Percentiles rank a stretch among this genome's conserved stretches.
phyloP scores from a whole-genome alignment of 2,888 invertebrate species.

The Hypomecis punctinalis region DNA sequence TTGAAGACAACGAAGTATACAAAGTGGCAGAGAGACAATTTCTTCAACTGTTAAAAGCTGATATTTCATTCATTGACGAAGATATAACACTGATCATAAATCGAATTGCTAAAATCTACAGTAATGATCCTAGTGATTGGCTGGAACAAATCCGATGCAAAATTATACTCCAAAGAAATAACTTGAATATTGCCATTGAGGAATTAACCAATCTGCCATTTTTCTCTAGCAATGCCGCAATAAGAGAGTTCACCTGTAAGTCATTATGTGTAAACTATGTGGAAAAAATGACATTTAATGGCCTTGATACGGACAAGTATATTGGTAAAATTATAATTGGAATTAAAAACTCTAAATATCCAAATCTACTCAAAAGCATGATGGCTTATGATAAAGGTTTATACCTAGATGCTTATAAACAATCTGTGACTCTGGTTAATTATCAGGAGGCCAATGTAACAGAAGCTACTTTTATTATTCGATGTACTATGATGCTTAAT shows the following conservation, averaged over 20 bases:
- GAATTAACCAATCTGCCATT: constrained; percentile 64
- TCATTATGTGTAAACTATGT: constrained; percentile 67
- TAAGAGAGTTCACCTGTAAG: constrained; percentile 72
- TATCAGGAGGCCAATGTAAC: constrained; percentile 68
- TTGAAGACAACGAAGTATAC: constrained; percentile 47
- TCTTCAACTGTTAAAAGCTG: constrained; percentile 61
- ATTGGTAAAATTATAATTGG: constrained; percentile 81
- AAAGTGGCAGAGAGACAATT: constrained; percentile 60
- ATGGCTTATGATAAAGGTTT: constrained; percentile 79
- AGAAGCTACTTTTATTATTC: constrained; percentile 71
- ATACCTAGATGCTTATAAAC: constrained; percentile 83
- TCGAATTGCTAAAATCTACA: constrained; percentile 54
- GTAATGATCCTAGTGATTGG: constrained; percentile 56
- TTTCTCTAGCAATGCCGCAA: constrained; percentile 60
- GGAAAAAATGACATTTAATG: constrained; percentile 60
- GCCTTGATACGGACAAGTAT: constrained; percentile 77
- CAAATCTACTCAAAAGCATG: constrained; percentile 86
- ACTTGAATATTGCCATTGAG: constrained; percentile 57
- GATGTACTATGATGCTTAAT: constrained; percentile 70
- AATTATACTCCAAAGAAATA: constrained; percentile 62
- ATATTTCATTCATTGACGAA: constrained; percentile 56
- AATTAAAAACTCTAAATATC: constrained; percentile 86
- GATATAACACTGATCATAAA: constrained; percentile 56
- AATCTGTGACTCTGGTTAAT: constrained; percentile 74
- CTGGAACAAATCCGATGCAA: constrained; percentile 66